Base-by-base conservation (phyloP, 2,888 invertebrate genomes). In the Vesta saturnalis region DNA sequence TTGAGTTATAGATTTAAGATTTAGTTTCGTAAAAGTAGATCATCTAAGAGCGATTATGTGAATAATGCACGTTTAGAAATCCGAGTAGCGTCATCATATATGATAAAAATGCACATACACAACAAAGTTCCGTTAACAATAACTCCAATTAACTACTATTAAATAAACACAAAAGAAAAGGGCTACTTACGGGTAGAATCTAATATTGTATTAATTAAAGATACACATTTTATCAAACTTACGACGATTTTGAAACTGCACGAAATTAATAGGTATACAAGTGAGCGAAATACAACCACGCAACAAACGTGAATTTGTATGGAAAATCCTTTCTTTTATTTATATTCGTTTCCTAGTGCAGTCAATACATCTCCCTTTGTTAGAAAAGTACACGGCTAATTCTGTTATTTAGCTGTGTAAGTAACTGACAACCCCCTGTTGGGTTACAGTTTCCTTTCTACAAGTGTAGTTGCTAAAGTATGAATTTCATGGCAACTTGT, bases 401-500 rank as follows among this genome's bases (percentile, higher is more conserved):
- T 49, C 15, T 3, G 18, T 49, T 49, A 49, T 49, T 49, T 49
- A 49, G 49, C 15, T 49, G 49, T 49, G 14, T 49, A 18, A 49
- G 49, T 49, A 49, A 16, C 49, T 18, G 49, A 49, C 49, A 18
- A 8, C 49, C 19, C 49, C 15, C 15, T 14, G 15, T 49, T 15
- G 49, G 8, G 15, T 49, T 49, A 49, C 18, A 4, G 8, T 8
- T 18, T 49, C 14, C n/a, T 49, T 49, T 49, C 19, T 49, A 49
- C 49, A 8, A 3, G 15, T 49, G 49, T 49, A 49, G 6, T 15
- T 15, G 49, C 6, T 49, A 49, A 49, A 49, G 14, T 49, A 18
- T n/a, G n/a, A n/a, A n/a, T n/a, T n/a, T n/a, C n/a, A n/a, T n/a
- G n/a, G n/a, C n/a, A n/a, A n/a, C n/a, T n/a, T n/a, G n/a, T n/a